These are phyloP conservation scores for Kryphioiulus occultus DNA, from an alignment of 2,888 invertebrate genomes.

Conservation along the genomic window DNA sequence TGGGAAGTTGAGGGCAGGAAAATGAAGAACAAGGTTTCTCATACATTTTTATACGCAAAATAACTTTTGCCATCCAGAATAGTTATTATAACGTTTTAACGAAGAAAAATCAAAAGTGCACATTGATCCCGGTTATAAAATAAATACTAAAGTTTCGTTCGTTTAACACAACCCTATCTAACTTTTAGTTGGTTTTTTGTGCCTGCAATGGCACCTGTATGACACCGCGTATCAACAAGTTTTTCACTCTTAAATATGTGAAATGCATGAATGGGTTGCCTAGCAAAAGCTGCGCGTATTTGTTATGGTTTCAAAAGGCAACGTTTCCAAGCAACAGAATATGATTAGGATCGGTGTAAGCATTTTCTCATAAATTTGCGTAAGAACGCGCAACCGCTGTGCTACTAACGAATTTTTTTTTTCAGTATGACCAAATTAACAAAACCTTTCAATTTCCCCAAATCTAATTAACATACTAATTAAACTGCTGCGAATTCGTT, in stretches of 20 bases:
- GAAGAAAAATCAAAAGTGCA: no score
- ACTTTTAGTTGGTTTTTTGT: no score
- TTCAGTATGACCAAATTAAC: not conserved
- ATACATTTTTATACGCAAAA: no score
- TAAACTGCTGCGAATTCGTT: not conserved
- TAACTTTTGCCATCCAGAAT: no score
- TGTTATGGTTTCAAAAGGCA: constrained; percentile 10
- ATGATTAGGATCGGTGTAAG: not conserved
- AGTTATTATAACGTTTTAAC: no score
- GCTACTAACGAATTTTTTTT: not conserved
- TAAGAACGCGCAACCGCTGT: not conserved
- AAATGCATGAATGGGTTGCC: not conserved
- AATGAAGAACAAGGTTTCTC: no score
- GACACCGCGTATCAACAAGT: not conserved
- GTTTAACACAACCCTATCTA: no score
- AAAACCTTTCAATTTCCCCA: not conserved
- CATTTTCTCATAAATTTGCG: not conserved
- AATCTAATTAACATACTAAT: not conserved
- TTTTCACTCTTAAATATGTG: not conserved
- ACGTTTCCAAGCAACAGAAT: not conserved
- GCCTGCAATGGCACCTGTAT: not conserved
- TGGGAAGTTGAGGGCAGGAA: no score
- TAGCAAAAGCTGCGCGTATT: constrained; percentile 6
- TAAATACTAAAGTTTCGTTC: no score
- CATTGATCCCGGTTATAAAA: no score